Evolutionary conservation across 2,888 invertebrate genomes (phyloP).

Genomic region (Lasiommata megera): DNA sequence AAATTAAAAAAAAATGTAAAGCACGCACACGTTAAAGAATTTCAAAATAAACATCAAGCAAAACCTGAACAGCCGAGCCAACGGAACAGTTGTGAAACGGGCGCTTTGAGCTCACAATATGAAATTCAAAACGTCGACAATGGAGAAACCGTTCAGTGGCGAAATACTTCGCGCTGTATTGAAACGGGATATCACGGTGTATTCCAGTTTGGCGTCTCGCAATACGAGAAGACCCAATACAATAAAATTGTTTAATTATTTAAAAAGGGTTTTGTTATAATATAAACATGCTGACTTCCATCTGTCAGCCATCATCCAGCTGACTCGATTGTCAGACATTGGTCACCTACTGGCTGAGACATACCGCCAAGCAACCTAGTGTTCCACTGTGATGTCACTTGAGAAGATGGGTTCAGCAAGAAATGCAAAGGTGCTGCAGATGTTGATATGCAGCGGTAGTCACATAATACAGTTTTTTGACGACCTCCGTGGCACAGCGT

Average conservation of each 20-base stretch:
- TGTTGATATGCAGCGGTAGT: too few relatives aligned
- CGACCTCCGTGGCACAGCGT: too few relatives aligned
- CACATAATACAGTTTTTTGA: too few relatives aligned
- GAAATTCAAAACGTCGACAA: conserved; percentile 23
- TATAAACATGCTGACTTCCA: too few relatives aligned
- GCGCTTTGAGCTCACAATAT: conserved; percentile 20
- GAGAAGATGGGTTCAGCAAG: too few relatives aligned
- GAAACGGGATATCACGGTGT: conserved; percentile 11
- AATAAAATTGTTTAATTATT: background rate
- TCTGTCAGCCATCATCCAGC: too few relatives aligned
- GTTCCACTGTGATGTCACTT: too few relatives aligned
- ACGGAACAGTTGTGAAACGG: conserved; percentile 16
- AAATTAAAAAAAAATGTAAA: background rate
- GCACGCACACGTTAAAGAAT: conserved; percentile 10
- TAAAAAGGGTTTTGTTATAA: too few relatives aligned
- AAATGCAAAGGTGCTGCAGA: too few relatives aligned
- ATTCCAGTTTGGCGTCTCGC: background rate
- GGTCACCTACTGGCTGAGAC: too few relatives aligned
- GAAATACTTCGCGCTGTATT: conserved; percentile 14
- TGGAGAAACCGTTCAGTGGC: conserved; percentile 11
- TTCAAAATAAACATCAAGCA: conserved; percentile 18
- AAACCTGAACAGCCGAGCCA: background rate
- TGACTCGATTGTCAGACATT: too few relatives aligned
- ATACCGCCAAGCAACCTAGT: too few relatives aligned
- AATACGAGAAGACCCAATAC: background rate